Base-by-base conservation (phyloP, 2,888 invertebrate species). In the Frankliniella intonsa region DNA sequence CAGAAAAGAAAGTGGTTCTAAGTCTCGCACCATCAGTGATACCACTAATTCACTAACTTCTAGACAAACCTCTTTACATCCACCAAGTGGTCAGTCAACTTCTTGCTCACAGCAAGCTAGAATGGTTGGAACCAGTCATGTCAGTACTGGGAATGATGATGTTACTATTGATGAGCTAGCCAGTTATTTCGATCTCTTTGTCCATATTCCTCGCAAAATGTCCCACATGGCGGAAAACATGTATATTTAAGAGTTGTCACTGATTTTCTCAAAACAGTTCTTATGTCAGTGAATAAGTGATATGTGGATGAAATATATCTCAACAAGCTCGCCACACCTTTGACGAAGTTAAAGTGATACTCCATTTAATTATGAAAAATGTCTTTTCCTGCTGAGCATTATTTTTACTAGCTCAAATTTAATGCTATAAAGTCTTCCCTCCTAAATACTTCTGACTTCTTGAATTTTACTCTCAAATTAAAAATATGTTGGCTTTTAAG, bases 151-250 rank as follows among this genome's bases (percentile, higher is more conserved):
- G 80, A 84, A 85, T 49, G 90, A 90, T 85, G 97, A 97, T 90
- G 92, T 96, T 81, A 96, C 96, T 80, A 97, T 97, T 86, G 96
- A 97, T 88, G 98, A 98, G 89, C 90, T 98, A 86, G 97, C 97
- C 84, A 94, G 96, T 88, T 98, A 98, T 89, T 97, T 98, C 88
- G 97, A 98, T 89, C 95, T 96, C 84, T 93, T 95, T 89, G 95
- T 97, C 85, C 95, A 97, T 90, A 97, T 98, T 90, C 97, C 97
- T 85, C 97, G 97, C 89, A 97, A 98, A 88, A 98, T 98, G 97
- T 97, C 97, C 81, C 93, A 94, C 83, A 97, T 97, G 97, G 97
- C 97, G 83, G 97, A 97, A 90, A 97, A 97, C 97, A 98, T 97
- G 97, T 98, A 98, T 88, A 97, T 96, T 89, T 95, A 91, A 91